Conservation (phyloP, 2,888 invertebrate genomes). For the Carpatolechia fugitivella region DNA sequence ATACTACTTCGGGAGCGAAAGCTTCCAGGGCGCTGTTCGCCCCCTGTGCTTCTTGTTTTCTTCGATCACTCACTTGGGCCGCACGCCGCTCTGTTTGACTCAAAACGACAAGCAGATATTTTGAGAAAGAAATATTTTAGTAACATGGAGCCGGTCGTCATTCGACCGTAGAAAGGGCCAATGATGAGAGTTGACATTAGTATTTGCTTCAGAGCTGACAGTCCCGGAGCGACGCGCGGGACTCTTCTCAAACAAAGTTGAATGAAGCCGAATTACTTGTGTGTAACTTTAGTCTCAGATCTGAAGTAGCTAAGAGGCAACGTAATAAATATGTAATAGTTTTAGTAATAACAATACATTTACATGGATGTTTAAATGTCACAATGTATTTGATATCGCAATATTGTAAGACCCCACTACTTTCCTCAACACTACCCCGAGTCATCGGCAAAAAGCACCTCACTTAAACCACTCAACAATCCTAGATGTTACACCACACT, state of each 20-base stretch:
- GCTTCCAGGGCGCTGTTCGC: slow-evolving; percentile 58
- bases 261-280: slow-evolving; percentile 57
- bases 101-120: slow-evolving; percentile 38
- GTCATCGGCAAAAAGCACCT: slow-evolving; percentile 22
- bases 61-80: slow-evolving; percentile 51
- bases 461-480: slow-evolving; percentile 3
- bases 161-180: slow-evolving; percentile 38
- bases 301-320: slow-evolving; percentile 37
- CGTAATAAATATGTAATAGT: slow-evolving; percentile 34
- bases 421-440: slow-evolving; percentile 30
- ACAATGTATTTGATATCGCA: slow-evolving; percentile 39
- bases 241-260: slow-evolving; percentile 37
- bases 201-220: slow-evolving; percentile 39
- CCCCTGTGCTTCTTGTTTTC: slow-evolving; percentile 77
- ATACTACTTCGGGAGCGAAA: slow-evolving; percentile 54
- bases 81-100: slow-evolving; percentile 38
- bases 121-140: slow-evolving; percentile 48
- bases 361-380: slow-evolving; percentile 46
- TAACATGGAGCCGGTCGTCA: slow-evolving; percentile 29
- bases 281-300: slow-evolving; percentile 43
- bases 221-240: slow-evolving; percentile 46
- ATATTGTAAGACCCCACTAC: slow-evolving; percentile 28
- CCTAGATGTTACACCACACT: not conserved
- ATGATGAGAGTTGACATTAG: slow-evolving; percentile 32
- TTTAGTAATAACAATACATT: slow-evolving; percentile 38